A percentile compares a stretch with the other conserved stretches of the same genome.
Conservation (phyloP, 2,888 invertebrate genomes). For the Laspeyria flexula region DNA sequence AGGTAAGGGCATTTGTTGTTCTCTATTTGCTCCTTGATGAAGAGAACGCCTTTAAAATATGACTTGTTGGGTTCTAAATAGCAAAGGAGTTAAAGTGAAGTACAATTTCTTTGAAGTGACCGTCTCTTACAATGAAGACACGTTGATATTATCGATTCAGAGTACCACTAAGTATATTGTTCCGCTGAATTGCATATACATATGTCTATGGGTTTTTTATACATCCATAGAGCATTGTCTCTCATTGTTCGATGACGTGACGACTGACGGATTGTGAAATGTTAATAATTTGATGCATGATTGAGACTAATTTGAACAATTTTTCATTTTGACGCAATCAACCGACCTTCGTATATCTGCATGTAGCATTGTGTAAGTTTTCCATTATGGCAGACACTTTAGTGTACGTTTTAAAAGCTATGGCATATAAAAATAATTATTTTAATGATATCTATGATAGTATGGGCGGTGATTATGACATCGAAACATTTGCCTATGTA, state of each 20-base stretch:
- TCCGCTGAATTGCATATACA: constrained; percentile 37
- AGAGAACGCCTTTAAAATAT: constrained; percentile 30
- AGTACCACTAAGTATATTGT: constrained; percentile 31
- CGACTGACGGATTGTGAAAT: constrained; percentile 50
- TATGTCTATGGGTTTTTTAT: constrained; percentile 34
- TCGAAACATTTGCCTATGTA: constrained; percentile 10
- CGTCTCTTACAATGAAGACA: constrained; percentile 29
- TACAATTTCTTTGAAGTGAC: constrained; percentile 28
- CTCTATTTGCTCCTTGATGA: constrained; percentile 35
- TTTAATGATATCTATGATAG: constrained; percentile 14
- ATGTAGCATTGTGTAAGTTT: constrained; percentile 30
- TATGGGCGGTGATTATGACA: constrained; percentile 7
- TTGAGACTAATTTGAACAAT: constrained; percentile 57
- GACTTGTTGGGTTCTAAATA: constrained; percentile 19
- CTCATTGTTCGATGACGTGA: constrained; percentile 27
- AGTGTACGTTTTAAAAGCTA: constrained; percentile 9
- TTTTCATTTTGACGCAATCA: constrained; percentile 57
- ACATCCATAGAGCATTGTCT: constrained; percentile 30
- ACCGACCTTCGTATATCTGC: constrained; percentile 46
- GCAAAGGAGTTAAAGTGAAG: constrained; percentile 36
- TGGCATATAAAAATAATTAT: constrained; percentile 14
- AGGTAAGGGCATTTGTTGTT: constrained; percentile 50
- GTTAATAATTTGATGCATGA: constrained; percentile 46
- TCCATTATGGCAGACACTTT: constrained; percentile 7
- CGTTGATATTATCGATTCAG: constrained; percentile 39